Conservation (phyloP, 2,888 invertebrate genomes). For the Drosophila suboccidentalis region DNA sequence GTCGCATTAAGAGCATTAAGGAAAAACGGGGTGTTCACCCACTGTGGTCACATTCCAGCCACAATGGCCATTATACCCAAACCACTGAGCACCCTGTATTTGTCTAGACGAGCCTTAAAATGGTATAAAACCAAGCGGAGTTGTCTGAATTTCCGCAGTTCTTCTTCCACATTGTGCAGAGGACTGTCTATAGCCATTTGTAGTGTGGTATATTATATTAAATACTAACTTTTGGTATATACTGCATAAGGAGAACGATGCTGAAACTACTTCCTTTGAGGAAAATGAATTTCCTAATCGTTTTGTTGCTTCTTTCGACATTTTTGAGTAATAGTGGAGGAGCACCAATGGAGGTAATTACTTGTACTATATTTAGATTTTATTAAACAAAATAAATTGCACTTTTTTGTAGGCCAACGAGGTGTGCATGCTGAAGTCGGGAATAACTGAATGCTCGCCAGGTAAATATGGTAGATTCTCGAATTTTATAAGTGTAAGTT, state of each 20-base stretch:
- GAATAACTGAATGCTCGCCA: constrained; percentile 45
- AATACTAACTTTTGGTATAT: neutral
- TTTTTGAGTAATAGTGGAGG: constrained; percentile 25
- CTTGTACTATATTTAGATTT: neutral
- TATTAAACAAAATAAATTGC: neutral
- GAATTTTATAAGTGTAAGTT: neutral
- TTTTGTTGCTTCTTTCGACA: constrained; percentile 27
- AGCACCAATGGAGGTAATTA: constrained; percentile 47
- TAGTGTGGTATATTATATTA: neutral
- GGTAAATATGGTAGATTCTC: constrained; percentile 33
- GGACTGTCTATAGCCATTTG: constrained; percentile 35
- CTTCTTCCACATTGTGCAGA: constrained; percentile 34
- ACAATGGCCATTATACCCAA: constrained; percentile 12
- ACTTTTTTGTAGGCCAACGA: constrained; percentile 35
- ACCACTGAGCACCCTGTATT: constrained; percentile 56
- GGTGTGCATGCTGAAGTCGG: constrained; percentile 39
- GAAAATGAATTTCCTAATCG: constrained; percentile 40
- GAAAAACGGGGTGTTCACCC: constrained; percentile 61
- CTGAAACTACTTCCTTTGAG: constrained; percentile 29
- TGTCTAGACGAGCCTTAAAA: constrained; percentile 8
- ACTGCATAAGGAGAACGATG: constrained; percentile 24
- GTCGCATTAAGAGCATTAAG: constrained; percentile 66
- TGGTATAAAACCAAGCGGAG: constrained; percentile 56
- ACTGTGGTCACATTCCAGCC: constrained; percentile 19
- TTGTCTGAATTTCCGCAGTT: constrained; percentile 43